phyloP scores from a whole-genome alignment of 2,797 vertebrate genomes.

The Botia kubotai region DNA sequence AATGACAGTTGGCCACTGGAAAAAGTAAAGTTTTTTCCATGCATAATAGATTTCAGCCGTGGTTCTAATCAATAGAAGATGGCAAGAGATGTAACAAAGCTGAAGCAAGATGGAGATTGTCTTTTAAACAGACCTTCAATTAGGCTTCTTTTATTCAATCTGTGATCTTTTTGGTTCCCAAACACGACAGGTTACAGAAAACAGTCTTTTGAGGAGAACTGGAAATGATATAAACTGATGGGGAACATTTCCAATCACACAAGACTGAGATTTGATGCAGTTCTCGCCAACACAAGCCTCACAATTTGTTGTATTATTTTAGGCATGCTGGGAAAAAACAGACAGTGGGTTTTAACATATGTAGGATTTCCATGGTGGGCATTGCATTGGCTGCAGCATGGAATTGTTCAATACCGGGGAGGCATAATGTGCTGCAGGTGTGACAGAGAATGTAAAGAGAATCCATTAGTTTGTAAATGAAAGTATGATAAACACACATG shows the following conservation, averaged over 20 bases:
- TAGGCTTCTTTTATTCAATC: conserved; percentile 32
- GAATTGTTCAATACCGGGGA: conserved; percentile 66
- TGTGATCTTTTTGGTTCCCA: conserved; percentile 25
- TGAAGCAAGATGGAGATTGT: conserved; percentile 65
- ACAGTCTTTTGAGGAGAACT: conserved; percentile 13
- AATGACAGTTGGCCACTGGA: conserved; percentile 61
- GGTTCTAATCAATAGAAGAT: conserved; percentile 79
- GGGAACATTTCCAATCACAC: conserved; percentile 1
- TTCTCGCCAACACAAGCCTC: conserved; percentile 2
- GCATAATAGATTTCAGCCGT: conserved; percentile 80
- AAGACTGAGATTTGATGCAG: conserved; percentile 2
- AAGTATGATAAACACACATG: no score
- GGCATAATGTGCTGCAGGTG: conserved; percentile 44
- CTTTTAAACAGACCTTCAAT: conserved; percentile 22
- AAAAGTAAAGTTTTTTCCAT: conserved; percentile 69
- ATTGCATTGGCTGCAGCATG: conserved; percentile 57
- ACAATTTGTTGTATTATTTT: conserved; percentile 16
- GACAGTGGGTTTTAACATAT: conserved; percentile 12
- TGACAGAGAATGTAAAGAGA: no score
- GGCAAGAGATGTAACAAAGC: conserved; percentile 74
- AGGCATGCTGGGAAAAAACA: conserved; percentile 25
- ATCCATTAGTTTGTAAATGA: no score
- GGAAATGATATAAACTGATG: conserved; percentile 30
- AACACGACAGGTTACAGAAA: conserved; percentile 5
- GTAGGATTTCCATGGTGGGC: conserved; percentile 18